Evolutionary conservation across 2,113 vertebrate genomes (phyloP).

Genomic region (Stictonetta naevosa): DNA sequence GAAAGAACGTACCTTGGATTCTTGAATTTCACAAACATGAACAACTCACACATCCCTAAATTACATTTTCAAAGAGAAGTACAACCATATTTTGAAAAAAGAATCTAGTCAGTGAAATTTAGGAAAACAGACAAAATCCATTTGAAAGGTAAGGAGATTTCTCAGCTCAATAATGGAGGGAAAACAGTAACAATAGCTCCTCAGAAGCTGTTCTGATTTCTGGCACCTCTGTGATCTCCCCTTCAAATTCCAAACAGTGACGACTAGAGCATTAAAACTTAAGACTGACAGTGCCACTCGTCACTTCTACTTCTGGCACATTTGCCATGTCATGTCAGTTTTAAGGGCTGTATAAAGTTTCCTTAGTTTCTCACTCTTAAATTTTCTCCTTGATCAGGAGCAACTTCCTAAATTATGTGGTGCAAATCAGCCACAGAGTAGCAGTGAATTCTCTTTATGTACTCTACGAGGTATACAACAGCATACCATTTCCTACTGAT

Average conservation of each 20-base stretch:
- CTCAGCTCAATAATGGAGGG: not conserved
- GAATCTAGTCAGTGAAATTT: not conserved
- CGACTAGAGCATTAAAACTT: not conserved
- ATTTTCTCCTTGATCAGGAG: not conserved
- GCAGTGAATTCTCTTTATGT: not conserved
- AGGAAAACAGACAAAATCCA: not conserved
- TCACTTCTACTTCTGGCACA: not conserved
- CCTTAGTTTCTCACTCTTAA: not conserved
- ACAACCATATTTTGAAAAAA: slow-evolving; percentile 37
- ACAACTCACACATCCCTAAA: slow-evolving; percentile 4
- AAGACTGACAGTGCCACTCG: not conserved
- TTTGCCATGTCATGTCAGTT: not conserved
- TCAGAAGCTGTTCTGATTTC: not conserved
- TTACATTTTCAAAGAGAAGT: slow-evolving; percentile 3
- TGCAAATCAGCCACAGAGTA: not conserved
- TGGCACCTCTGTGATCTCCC: not conserved
- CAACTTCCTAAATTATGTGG: not conserved
- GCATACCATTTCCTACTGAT: not conserved
- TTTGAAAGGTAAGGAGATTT: not conserved
- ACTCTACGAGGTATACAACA: not conserved
- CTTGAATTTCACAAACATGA: slow-evolving; percentile 13
- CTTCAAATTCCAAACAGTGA: not conserved
- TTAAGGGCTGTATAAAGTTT: not conserved
- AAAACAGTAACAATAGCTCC: not conserved
- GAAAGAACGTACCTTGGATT: not conserved